Evolutionary conservation across 2,797 vertebrate genomes (phyloP).

Genomic region (Thaleichthys pacificus): DNA sequence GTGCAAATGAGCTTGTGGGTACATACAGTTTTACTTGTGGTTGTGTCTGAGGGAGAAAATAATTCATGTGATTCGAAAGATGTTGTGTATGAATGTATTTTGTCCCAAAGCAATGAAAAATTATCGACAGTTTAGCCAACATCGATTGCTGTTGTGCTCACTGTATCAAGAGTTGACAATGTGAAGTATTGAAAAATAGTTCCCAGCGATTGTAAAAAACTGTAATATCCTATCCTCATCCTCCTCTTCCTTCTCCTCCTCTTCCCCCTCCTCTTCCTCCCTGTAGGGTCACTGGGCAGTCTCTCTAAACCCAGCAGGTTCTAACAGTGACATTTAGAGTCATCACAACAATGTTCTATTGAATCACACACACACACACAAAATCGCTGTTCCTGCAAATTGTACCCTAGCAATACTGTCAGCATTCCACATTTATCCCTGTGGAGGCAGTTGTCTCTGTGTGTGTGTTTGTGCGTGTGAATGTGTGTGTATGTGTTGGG

Average conservation of each 20-base stretch:
- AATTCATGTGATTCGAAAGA: too few species aligned
- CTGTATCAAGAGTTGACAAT: background rate
- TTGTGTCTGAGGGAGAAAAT: background rate
- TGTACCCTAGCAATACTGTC: too few species aligned
- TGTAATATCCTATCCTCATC: too few species aligned
- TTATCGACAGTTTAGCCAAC: too few species aligned
- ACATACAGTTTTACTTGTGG: background rate
- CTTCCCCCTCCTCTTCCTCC: conserved; percentile 1
- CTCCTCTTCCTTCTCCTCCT: background rate
- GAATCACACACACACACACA: conserved; percentile 26
- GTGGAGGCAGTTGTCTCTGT: background rate
- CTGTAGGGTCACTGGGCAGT: conserved; percentile 12
- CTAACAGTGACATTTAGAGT: conserved; percentile 49
- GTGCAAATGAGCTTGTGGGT: background rate
- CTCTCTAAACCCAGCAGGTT: conserved; percentile 31
- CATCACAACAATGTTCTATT: conserved; percentile 38
- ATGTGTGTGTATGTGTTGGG: background rate
- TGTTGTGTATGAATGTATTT: too few species aligned
- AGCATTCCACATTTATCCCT: conserved; percentile 8
- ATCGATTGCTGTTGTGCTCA: too few species aligned
- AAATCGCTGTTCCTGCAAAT: conserved; percentile 24
- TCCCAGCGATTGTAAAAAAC: too few species aligned
- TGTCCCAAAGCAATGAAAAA: too few species aligned
- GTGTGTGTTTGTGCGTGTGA: background rate
- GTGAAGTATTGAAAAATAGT: background rate